Percentiles rank a stretch among this genome's conserved stretches.
phyloP scores from a whole-genome alignment of 2,113 vertebrate species.

The Mobula birostris region DNA sequence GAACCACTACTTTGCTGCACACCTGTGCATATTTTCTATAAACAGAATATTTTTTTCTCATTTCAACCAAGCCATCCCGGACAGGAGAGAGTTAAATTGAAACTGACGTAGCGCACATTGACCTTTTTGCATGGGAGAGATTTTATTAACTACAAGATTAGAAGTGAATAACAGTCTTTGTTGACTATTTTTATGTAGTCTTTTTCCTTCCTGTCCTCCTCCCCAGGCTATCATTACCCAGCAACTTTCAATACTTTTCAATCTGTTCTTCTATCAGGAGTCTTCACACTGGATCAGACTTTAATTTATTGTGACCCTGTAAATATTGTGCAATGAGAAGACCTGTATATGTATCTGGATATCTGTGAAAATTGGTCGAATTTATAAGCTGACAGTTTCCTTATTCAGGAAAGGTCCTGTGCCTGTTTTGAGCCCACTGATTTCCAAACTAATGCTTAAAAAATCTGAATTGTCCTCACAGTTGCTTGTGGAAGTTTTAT shows the following conservation, averaged over 20 bases:
- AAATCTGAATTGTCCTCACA: background rate
- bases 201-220: background rate
- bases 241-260: background rate
- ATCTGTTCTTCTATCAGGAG: conserved; percentile 9
- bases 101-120: conserved; percentile 6
- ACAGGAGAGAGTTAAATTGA: background rate
- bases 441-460: background rate
- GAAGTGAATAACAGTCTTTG: conserved; percentile 46
- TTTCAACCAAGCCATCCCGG: background rate
- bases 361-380: background rate
- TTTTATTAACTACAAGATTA: conserved; percentile 47
- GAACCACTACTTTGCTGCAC: too few species aligned
- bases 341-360: background rate
- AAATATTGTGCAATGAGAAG: background rate
- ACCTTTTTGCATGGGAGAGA: conserved; percentile 43
- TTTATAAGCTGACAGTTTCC: background rate
- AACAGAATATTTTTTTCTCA: background rate
- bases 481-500: background rate
- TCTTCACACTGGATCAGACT: background rate
- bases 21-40: too few species aligned
- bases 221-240: conserved; percentile 44
- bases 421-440: background rate
- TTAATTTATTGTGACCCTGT: conserved; percentile 2
- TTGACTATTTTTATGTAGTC: background rate
- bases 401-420: background rate